Percentiles rank a stretch among this genome's conserved stretches.
Conservation (phyloP, 2,113 vertebrate genomes). For the Forbesichthys papilliferus region DNA sequence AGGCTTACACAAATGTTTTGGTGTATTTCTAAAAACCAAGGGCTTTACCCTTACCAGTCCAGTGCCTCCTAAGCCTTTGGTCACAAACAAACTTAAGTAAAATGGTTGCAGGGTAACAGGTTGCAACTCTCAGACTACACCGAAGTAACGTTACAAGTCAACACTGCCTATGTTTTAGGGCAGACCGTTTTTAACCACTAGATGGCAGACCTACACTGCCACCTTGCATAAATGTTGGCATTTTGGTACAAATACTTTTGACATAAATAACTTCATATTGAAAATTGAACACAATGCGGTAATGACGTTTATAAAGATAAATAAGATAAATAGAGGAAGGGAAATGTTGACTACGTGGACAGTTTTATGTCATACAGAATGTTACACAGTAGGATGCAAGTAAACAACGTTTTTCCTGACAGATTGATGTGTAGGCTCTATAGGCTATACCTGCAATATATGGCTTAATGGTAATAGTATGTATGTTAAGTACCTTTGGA, state of each 20-base stretch:
- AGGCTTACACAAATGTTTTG: slow-evolving; percentile 13
- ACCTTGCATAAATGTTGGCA: slow-evolving; percentile 8
- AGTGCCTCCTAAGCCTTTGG: slow-evolving; percentile 25
- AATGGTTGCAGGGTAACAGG: not conserved
- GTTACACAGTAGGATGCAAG: too few relatives aligned
- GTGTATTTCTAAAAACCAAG: slow-evolving; percentile 40
- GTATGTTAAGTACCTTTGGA: too few relatives aligned
- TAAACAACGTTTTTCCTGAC: too few relatives aligned
- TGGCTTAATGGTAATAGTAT: too few relatives aligned
- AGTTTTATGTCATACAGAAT: too few relatives aligned
- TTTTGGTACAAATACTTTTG: slow-evolving; percentile 26
- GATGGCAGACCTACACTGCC: slow-evolving; percentile 47
- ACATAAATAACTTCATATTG: slow-evolving; percentile 25
- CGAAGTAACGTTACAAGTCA: not conserved
- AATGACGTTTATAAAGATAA: too few relatives aligned
- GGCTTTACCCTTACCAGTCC: slow-evolving; percentile 26
- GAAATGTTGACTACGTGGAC: too few relatives aligned
- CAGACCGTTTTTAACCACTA: slow-evolving; percentile 15
- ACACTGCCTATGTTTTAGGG: slow-evolving; percentile 3
- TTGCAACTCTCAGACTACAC: not conserved
- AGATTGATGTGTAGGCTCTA: too few relatives aligned
- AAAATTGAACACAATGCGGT: not conserved
- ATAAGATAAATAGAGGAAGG: too few relatives aligned
- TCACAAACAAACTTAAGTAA: slow-evolving; percentile 15
- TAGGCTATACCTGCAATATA: too few relatives aligned